A percentile compares a stretch with the other conserved stretches of the same genome.
Evolutionary conservation across 1,140 invertebrate species (phyloP).

Genomic region (Ips nitidus): DNA sequence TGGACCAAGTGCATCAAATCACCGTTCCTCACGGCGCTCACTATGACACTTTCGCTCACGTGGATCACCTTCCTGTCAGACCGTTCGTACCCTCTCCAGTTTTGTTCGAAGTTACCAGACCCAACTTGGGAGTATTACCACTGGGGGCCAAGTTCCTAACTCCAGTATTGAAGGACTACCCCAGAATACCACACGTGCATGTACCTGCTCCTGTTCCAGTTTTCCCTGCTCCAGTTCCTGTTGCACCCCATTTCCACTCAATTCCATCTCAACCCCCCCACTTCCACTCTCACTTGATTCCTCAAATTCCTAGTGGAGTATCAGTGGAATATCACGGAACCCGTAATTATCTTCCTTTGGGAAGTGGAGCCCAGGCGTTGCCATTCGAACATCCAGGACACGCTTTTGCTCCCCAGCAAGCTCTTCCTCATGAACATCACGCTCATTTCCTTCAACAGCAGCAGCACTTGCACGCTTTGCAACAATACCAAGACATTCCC

Average conservation of each 20-base stretch:
- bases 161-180: conserved; percentile 34
- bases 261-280: not conserved
- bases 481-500: conserved; percentile 36
- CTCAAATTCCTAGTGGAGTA: not conserved
- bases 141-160: conserved; percentile 38
- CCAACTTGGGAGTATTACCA: conserved; percentile 42
- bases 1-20: conserved; percentile 33
- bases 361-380: not conserved
- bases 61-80: conserved; percentile 31
- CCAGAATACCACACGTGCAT: conserved; percentile 15
- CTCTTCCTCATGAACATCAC: conserved; percentile 19
- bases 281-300: not conserved
- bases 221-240: conserved; percentile 1
- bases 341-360: conserved; percentile 27
- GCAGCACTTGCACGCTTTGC: conserved; percentile 23
- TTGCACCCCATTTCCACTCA: not conserved
- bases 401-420: conserved; percentile 25
- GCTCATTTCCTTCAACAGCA: not conserved
- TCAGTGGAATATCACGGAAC: conserved; percentile 38
- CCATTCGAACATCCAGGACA: conserved; percentile 9
- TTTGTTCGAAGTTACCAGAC: conserved; percentile 43
- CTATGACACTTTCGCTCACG: conserved; percentile 26
- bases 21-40: conserved; percentile 23
- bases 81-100: conserved; percentile 36
- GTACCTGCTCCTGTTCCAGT: conserved; percentile 13